A percentile compares a stretch with the other conserved stretches of the same genome.
phyloP scores from a whole-genome alignment of 2,888 invertebrate species.

The Agonopterix alstromeriana region DNA sequence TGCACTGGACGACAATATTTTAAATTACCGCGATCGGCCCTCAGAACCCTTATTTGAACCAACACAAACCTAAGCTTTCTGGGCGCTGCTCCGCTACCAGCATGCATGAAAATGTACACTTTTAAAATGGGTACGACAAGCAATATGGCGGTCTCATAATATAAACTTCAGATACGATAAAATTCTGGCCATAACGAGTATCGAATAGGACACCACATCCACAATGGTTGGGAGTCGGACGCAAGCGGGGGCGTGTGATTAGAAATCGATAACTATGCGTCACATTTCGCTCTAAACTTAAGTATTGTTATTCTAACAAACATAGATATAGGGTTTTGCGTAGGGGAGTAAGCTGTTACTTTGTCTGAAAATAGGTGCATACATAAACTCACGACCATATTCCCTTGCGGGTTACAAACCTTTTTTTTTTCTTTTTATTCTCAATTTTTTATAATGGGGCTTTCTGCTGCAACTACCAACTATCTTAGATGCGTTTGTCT shows the following conservation, averaged over 20 bases:
- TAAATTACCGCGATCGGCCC: too few relatives aligned
- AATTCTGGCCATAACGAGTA: background rate
- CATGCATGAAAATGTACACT: background rate
- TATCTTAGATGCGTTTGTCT: too few relatives aligned
- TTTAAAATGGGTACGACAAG: background rate
- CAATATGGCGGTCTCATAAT: background rate
- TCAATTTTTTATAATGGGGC: too few relatives aligned
- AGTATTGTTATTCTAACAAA: constrained; percentile 39
- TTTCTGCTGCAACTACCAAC: too few relatives aligned
- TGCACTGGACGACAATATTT: too few relatives aligned
- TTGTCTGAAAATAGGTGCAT: background rate
- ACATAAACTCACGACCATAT: too few relatives aligned
- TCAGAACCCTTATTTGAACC: too few relatives aligned
- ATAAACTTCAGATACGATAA: constrained; percentile 2
- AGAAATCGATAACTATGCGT: constrained; percentile 68
- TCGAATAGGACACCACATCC: constrained; percentile 20
- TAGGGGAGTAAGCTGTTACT: background rate
- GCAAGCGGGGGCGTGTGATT: constrained; percentile 57
- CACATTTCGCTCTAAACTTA: constrained; percentile 49
- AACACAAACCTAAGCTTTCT: too few relatives aligned
- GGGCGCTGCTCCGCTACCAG: too few relatives aligned
- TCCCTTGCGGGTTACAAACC: too few relatives aligned
- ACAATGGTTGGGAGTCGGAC: constrained; percentile 12
- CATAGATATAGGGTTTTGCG: background rate
- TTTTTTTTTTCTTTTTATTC: too few relatives aligned